These are phyloP conservation scores for Cyrtodaria siliqua DNA, from an alignment of 2,888 invertebrate genomes.

Conservation along the genomic window DNA sequence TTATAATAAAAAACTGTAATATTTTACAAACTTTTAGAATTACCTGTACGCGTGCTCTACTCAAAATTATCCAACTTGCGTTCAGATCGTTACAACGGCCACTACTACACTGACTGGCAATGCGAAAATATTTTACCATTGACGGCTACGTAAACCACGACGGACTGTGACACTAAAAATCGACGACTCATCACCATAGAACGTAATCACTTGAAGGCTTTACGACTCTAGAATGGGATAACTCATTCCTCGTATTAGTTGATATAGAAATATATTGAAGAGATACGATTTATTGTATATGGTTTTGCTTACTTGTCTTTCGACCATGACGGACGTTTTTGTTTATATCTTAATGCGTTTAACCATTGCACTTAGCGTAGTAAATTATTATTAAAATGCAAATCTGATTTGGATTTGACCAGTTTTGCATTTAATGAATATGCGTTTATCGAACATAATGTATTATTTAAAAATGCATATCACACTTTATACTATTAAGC, in stretches of 20 bases:
- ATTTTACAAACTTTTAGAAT: slow-evolving; percentile 22
- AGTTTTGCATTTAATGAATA: too few species aligned
- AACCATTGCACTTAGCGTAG: neutral
- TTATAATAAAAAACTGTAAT: slow-evolving; percentile 26
- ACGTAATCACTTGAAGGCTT: slow-evolving; percentile 15
- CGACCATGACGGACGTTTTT: slow-evolving; percentile 2
- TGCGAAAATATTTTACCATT: neutral
- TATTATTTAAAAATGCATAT: too few species aligned
- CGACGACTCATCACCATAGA: neutral
- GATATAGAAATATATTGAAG: slow-evolving; percentile 1
- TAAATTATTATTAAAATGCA: too few species aligned
- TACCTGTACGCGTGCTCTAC: slow-evolving; percentile 9
- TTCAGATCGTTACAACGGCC: too few species aligned
- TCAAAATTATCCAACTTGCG: too few species aligned
- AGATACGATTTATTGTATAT: slow-evolving; percentile 1
- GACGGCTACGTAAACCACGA: neutral
- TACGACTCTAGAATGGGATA: slow-evolving; percentile 5
- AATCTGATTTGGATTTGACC: too few species aligned
- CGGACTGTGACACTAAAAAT: slow-evolving; percentile 7
- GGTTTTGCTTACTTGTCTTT: neutral
- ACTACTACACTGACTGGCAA: neutral
- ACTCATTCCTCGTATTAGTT: neutral
- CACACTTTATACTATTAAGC: too few species aligned
- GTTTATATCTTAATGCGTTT: neutral
- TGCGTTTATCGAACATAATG: too few species aligned